Evolutionary conservation across 53 echinoderm and acorn worm species (phyloP).

Genomic region (Henricia sp.): DNA sequence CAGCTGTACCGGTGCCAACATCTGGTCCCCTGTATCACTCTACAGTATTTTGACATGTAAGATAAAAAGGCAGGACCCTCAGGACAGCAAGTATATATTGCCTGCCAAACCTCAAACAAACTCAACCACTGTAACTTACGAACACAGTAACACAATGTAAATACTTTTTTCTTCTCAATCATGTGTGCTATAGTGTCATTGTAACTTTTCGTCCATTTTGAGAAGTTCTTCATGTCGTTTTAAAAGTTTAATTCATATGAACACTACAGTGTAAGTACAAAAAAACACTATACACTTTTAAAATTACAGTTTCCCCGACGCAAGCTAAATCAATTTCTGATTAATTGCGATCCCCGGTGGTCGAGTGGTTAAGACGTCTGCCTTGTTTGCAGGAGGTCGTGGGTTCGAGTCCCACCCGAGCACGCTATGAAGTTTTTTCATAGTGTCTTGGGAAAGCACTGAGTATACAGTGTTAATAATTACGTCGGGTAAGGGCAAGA

Average conservation of each 20-base stretch:
- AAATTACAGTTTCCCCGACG: too few relatives aligned
- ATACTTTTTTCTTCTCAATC: conserved; percentile 6
- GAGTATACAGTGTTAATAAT: too few relatives aligned
- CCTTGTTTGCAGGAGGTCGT: too few relatives aligned
- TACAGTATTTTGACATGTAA: conserved; percentile 41
- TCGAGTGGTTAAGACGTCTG: too few relatives aligned
- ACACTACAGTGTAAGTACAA: neutral
- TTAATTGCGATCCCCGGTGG: too few relatives aligned
- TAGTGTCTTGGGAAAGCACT: too few relatives aligned
- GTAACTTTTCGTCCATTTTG: conserved; percentile 32
- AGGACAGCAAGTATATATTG: conserved; percentile 45
- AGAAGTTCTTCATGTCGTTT: neutral
- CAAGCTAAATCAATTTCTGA: too few relatives aligned
- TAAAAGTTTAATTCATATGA: neutral
- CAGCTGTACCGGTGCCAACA: conserved; percentile 4
- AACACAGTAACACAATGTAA: conserved; percentile 30
- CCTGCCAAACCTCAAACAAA: neutral
- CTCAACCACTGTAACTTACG: conserved; percentile 33
- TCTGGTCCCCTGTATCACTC: conserved; percentile 38
- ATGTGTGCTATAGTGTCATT: conserved; percentile 44
- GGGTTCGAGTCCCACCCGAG: too few relatives aligned
- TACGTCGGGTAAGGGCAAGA: too few relatives aligned
- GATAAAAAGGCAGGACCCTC: conserved; percentile 32
- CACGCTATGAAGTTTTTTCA: too few relatives aligned
- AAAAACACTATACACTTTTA: too few relatives aligned